Percentiles rank a stretch among this genome's conserved stretches.
Conservation (phyloP, 2,113 vertebrate genomes). For the crab-eating macaque (Macaca fascicularis) region DNA sequence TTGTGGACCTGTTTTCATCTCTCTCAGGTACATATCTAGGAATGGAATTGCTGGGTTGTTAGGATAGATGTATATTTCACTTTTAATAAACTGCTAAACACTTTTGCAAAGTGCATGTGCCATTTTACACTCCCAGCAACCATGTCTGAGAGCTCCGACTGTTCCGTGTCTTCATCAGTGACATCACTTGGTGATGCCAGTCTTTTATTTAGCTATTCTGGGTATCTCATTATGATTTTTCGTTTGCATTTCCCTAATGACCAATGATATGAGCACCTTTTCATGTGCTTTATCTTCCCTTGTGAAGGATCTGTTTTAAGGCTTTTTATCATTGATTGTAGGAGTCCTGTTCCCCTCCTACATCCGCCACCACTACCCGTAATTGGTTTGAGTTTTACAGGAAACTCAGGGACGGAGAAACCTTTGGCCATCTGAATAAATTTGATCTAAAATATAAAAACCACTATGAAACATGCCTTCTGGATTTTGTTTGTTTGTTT, state of each 20-base stretch:
- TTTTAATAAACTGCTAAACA: not conserved
- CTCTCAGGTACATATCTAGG: not conserved
- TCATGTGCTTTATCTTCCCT: not conserved
- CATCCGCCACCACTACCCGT: not conserved
- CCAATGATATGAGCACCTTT: not conserved
- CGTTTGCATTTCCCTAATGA: not conserved
- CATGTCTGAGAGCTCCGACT: not conserved
- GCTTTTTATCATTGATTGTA: not conserved
- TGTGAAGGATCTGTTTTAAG: not conserved
- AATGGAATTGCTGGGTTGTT: not conserved
- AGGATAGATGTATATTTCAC: not conserved
- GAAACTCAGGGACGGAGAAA: constrained; percentile 3
- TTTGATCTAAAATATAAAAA: constrained; percentile 11
- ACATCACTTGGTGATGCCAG: not conserved
- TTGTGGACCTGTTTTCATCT: constrained; percentile 30
- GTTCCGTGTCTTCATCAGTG: not conserved
- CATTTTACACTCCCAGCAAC: not conserved
- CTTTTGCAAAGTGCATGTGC: not conserved
- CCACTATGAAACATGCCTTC: not conserved
- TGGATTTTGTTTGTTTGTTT: not conserved
- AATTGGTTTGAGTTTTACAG: not conserved
- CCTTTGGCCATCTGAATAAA: constrained; percentile 6
- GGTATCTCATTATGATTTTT: not conserved
- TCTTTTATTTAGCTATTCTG: not conserved
- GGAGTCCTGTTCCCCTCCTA: not conserved